Conservation (phyloP, 1,140 invertebrate species). For the Solen grandis region DNA sequence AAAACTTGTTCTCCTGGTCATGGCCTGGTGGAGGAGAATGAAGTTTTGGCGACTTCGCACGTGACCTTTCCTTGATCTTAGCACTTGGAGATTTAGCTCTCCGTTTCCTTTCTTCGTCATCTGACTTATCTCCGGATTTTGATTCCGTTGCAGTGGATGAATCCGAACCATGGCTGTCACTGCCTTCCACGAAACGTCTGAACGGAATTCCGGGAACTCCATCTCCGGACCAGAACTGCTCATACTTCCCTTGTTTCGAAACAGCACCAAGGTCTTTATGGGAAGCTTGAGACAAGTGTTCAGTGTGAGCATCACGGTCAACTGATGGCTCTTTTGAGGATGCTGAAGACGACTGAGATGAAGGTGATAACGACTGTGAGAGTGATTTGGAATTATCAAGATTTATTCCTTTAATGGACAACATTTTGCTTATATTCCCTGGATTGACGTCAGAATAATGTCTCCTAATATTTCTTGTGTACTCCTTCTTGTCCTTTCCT, state of each 20-base stretch:
- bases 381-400: constrained; percentile 17
- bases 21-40: constrained; percentile 60
- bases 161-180: constrained; percentile 60
- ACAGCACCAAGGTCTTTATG: constrained; percentile 35
- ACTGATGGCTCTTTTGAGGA: constrained; percentile 22
- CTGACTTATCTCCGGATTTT: constrained; percentile 39
- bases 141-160: constrained; percentile 20
- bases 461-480: constrained; percentile 60
- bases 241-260: constrained; percentile 28
- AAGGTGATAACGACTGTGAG: constrained; percentile 27
- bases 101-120: constrained; percentile 69
- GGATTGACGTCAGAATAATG: constrained; percentile 77
- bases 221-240: constrained; percentile 23
- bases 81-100: constrained; percentile 77
- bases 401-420: constrained; percentile 63
- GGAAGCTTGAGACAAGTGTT: constrained; percentile 7
- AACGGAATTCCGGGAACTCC: constrained; percentile 53
- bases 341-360: constrained; percentile 2
- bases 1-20: constrained; percentile 37
- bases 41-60: constrained; percentile 68
- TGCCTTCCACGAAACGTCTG: constrained; percentile 72
- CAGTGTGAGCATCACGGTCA: constrained; percentile 22
- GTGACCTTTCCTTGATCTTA: constrained; percentile 73
- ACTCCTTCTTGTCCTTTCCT: constrained; percentile 51
- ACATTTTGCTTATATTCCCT: constrained; percentile 71